Base-by-base conservation (phyloP, 2,113 vertebrate species). In the Pygoscelis adeliae region DNA sequence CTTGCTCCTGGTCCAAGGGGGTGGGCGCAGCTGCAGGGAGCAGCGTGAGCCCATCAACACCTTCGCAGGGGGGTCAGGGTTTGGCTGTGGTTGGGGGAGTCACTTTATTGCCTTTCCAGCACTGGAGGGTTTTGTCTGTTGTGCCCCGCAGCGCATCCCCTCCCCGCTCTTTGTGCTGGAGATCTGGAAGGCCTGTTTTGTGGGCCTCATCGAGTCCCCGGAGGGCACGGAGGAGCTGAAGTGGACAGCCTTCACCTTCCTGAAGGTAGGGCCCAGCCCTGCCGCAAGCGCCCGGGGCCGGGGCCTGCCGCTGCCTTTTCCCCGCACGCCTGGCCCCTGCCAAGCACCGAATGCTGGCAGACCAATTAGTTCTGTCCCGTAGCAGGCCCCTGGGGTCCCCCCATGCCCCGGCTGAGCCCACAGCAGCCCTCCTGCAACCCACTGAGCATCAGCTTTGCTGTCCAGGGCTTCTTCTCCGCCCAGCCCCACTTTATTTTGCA, bases 131-230 rank as follows among this genome's bases (percentile, higher is more conserved):
- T 80, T 70, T 83, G 42, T 87, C 42, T 78, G 9, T 92, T 92
- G 55, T 79, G 34, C n/a, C 47, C 87, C 5, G 15, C 93, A 99
- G 99, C 98, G 98, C 79, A 99, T 99, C 79, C 99, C 99, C 8
- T 98, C 98, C 16, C 98, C 99, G 0, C 98, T 99, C 29, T 99
- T 99, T 30, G 98, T 99, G 71, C 96, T 99, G 98, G 99, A 99
- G 97, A 99, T 99, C 95, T 99, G 99, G 99, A 99, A 99, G 83
- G 99, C 99, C 32, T 99, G 99, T 92, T 99, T 99, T 30, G 99
- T 99, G 38, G 99, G 99, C 13, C 99, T 99, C 87, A 99, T 99
- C 6, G 99, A 99, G 97, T 99, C 99, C 79, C 99, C 99, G 0
- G 99, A 99, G 97, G 99, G 99, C 84, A 99, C 99, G 0, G 99